Evolutionary conservation across 2,888 invertebrate species (phyloP).

Genomic region (Erebia epiphron): DNA sequence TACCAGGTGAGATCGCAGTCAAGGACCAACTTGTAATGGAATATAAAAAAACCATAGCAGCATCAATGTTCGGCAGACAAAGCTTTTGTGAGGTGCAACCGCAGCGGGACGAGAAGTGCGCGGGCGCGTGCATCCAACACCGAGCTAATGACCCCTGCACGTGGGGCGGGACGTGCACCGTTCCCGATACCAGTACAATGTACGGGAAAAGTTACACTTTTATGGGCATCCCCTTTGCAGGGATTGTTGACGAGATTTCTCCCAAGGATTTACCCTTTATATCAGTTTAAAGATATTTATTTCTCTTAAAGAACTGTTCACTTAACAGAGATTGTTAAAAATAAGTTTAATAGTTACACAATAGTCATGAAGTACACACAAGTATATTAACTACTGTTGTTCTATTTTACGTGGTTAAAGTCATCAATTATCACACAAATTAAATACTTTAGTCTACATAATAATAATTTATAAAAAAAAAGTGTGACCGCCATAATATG

Average conservation of each 20-base stretch:
- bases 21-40: conserved; percentile 7
- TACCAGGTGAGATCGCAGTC: too few species aligned
- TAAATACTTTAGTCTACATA: too few species aligned
- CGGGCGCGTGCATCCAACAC: conserved; percentile 48
- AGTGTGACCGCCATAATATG: too few species aligned
- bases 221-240: background rate
- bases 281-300: too few species aligned
- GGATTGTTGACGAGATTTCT: background rate
- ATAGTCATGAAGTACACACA: too few species aligned
- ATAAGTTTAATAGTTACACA: too few species aligned
- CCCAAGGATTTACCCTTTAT: background rate
- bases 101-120: conserved; percentile 41
- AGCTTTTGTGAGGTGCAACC: conserved; percentile 43
- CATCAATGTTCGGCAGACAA: conserved; percentile 43
- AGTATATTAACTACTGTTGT: too few species aligned
- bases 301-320: too few species aligned
- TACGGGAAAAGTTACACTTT: conserved; percentile 9
- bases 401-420: too few species aligned
- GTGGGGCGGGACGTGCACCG: conserved; percentile 52
- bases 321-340: too few species aligned
- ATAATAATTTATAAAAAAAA: too few species aligned
- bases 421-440: too few species aligned
- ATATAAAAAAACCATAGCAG: conserved; percentile 16
- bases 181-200: conserved; percentile 27
- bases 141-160: conserved; percentile 71